Evolutionary conservation across 2,888 invertebrate genomes (phyloP).

Genomic region (Stenotaenia linearis): DNA sequence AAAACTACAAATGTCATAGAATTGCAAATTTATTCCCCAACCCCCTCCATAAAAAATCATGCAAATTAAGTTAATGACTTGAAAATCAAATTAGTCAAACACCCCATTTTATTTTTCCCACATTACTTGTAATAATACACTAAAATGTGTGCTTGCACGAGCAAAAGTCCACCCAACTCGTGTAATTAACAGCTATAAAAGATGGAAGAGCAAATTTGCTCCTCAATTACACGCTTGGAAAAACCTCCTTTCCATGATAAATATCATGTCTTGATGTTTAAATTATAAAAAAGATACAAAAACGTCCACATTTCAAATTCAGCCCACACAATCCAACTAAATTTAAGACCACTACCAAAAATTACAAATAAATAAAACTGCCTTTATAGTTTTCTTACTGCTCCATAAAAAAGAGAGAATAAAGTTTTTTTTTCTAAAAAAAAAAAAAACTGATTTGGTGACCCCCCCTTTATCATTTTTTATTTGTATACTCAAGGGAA

Average conservation of each 20-base stretch:
- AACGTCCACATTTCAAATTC: slow-evolving; percentile 22
- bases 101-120: background rate
- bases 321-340: slow-evolving; percentile 11
- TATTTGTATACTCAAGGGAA: background rate
- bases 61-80: slow-evolving; percentile 6
- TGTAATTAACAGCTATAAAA: slow-evolving; percentile 23
- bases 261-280: background rate
- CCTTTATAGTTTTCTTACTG: slow-evolving; percentile 12
- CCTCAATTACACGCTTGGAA: slow-evolving; percentile 12
- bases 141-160: background rate
- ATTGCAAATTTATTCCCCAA: background rate
- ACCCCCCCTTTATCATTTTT: background rate
- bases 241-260: background rate
- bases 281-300: background rate
- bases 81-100: slow-evolving; percentile 10
- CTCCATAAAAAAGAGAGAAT: background rate
- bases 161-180: background rate
- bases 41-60: background rate
- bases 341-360: slow-evolving; percentile 20
- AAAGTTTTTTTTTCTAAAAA: too few relatives aligned
- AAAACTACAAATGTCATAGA: background rate
- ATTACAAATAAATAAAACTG: slow-evolving; percentile 21
- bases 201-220: slow-evolving; percentile 14
- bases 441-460: background rate
- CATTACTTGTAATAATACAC: background rate